A percentile compares a stretch with the other conserved stretches of the same genome.
Conservation (phyloP, 2,888 invertebrate species). For the Azorinus chamasolen region DNA sequence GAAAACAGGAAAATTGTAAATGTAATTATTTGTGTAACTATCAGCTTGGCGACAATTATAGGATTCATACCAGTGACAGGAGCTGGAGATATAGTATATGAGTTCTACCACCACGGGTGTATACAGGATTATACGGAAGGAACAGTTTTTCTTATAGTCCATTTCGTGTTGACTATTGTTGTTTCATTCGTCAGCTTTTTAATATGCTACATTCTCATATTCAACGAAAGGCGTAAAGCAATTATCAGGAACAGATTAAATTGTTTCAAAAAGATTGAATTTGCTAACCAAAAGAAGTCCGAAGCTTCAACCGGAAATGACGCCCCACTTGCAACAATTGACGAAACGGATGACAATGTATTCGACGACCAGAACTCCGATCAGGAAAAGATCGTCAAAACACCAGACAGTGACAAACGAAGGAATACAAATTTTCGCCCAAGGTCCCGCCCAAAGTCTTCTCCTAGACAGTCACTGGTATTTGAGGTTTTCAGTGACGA, state of each 20-base stretch:
- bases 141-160: slow-evolving; percentile 42
- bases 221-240: slow-evolving; percentile 38
- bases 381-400: neutral
- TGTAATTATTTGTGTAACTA: slow-evolving; percentile 32
- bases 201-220: slow-evolving; percentile 49
- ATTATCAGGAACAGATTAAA: slow-evolving; percentile 17
- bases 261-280: neutral
- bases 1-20: slow-evolving; percentile 30
- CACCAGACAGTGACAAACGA: neutral
- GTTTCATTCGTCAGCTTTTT: slow-evolving; percentile 40
- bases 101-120: slow-evolving; percentile 66
- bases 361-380: neutral
- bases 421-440: neutral
- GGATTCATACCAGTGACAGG: slow-evolving; percentile 42
- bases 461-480: slow-evolving; percentile 17
- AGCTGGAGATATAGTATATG: slow-evolving; percentile 50
- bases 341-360: neutral
- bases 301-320: too few relatives aligned
- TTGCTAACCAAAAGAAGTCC: too few relatives aligned
- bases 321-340: too few relatives aligned
- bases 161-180: slow-evolving; percentile 55
- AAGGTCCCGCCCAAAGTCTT: neutral
- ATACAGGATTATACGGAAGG: slow-evolving; percentile 43
- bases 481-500: slow-evolving; percentile 65
- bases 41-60: slow-evolving; percentile 35